These are phyloP conservation scores for Bambusicola thoracicus DNA, from an alignment of 2,113 vertebrate genomes.

Conservation along the genomic window DNA sequence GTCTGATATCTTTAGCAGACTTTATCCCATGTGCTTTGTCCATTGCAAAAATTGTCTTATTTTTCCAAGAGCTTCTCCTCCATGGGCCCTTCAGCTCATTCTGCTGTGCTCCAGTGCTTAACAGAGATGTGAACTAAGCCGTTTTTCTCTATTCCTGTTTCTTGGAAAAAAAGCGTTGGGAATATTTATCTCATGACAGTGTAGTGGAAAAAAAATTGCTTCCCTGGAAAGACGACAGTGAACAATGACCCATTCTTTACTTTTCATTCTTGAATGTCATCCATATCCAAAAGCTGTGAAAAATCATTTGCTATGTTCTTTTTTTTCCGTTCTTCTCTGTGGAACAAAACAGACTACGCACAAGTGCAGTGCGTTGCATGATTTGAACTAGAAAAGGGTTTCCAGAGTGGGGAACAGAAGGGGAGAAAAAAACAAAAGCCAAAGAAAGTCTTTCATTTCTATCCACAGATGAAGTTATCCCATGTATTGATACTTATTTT, in stretches of 20 bases:
- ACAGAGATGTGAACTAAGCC: not conserved
- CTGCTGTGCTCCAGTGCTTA: not conserved
- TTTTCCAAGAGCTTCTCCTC: not conserved
- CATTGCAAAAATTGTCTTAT: not conserved
- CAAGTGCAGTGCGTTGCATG: not conserved
- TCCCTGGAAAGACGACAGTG: not conserved
- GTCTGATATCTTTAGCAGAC: not conserved
- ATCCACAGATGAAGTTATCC: not conserved
- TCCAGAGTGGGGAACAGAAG: not conserved
- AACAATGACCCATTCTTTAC: not conserved
- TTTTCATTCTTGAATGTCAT: not conserved
- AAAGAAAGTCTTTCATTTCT: not conserved
- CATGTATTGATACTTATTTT: not conserved
- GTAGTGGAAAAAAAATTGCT: not conserved
- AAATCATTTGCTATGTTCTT: not conserved
- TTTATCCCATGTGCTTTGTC: not conserved
- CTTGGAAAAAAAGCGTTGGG: not conserved
- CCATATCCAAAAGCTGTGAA: not conserved
- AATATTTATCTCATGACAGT: not conserved
- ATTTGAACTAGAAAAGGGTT: not conserved
- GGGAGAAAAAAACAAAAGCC: rapidly evolving
- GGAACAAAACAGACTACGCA: not conserved
- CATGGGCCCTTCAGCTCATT: not conserved
- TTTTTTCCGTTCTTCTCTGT: no score
- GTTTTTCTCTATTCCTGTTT: not conserved